Base-by-base conservation (phyloP, 2,888 invertebrate genomes). In the Cynaeus angustus region DNA sequence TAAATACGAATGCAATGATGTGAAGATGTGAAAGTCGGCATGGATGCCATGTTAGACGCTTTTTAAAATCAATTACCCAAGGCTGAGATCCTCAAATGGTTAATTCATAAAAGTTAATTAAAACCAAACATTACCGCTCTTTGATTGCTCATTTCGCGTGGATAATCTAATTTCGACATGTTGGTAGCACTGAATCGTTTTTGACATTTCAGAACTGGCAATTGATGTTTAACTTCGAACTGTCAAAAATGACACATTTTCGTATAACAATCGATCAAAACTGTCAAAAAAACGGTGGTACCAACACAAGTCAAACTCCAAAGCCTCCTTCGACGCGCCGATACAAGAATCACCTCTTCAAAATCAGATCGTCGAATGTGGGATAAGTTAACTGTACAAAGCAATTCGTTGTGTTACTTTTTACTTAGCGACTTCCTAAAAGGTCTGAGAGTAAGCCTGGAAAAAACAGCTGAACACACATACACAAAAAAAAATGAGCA, bases 371-470 rank as follows among this genome's bases (percentile, higher is more conserved):
- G 38, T 21, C 48, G 67, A 70, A 70, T 70, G 70, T 70, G 66
- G 70, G 66, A 70, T 70, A 66, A 70, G 28, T 12, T 70, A 70
- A 70, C 70, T 70, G 70, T 69, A 66, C 56, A 28, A 30, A 69
- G 66, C 69, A 58, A 69, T 69, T 66, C 58, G 66, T 59, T 70
- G 70, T 70, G 70, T 70, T 65, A 66, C 65, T 70, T 70, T 66
- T 68, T 59, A 62, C 45, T 68, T 70, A 65, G 65, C 69, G 59
- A 65, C 56, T 65, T 69, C 65, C 66, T 68, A 56, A 66, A 50
- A 50, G 38, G 48, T 41, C 4, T 8, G 12, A 9, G 58, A 67
- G 46, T 37, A 26, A 10, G 48, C 16, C 48, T 55, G n/a, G 13
- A 43, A 53, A 45, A 53, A 53, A 53, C 13, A 14, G 30, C 7